Conservation (phyloP, 64 coral and sea anemone genomes). For the Pocillopora verrucosa region DNA sequence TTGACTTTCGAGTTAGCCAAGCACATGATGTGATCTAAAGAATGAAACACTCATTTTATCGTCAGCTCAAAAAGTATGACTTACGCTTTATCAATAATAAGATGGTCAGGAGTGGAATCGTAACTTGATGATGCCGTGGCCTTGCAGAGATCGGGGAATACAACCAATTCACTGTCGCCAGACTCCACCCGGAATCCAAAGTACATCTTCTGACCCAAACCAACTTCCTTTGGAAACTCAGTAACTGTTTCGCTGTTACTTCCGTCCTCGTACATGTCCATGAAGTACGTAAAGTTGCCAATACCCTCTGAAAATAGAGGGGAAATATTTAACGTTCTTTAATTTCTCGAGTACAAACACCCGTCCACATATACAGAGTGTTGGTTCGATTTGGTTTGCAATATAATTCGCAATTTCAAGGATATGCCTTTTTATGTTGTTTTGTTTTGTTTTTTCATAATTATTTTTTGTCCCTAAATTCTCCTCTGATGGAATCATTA, state of each 20-base stretch:
- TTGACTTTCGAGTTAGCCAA: too few relatives aligned
- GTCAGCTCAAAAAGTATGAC: neutral
- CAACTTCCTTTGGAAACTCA: constrained; percentile 7
- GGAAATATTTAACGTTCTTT: too few relatives aligned
- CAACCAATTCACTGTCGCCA: neutral
- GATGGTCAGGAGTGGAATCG: constrained; percentile 21
- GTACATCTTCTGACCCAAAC: constrained; percentile 13
- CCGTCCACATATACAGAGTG: too few relatives aligned
- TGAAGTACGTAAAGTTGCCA: constrained; percentile 38
- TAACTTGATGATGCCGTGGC: constrained; percentile 21
- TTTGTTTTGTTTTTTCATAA: too few relatives aligned
- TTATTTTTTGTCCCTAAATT: neutral
- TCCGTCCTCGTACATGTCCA: constrained; percentile 12
- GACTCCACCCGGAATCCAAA: constrained; percentile 34
- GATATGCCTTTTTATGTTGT: too few relatives aligned
- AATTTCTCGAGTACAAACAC: too few relatives aligned
- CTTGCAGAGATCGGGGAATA: constrained; percentile 30
- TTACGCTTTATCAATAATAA: constrained; percentile 27
- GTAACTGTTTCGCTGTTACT: neutral
- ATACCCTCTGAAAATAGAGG: constrained; percentile 5
- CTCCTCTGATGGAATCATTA: too few relatives aligned
- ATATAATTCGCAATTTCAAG: too few relatives aligned
- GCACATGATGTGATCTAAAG: too few relatives aligned
- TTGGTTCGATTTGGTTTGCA: too few relatives aligned
- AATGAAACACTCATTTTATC: too few relatives aligned